A percentile compares a stretch with the other conserved stretches of the same genome.
These are phyloP conservation scores for Octomys mimax DNA, from an alignment of 2,797 vertebrate species.

Conservation along the genomic window DNA sequence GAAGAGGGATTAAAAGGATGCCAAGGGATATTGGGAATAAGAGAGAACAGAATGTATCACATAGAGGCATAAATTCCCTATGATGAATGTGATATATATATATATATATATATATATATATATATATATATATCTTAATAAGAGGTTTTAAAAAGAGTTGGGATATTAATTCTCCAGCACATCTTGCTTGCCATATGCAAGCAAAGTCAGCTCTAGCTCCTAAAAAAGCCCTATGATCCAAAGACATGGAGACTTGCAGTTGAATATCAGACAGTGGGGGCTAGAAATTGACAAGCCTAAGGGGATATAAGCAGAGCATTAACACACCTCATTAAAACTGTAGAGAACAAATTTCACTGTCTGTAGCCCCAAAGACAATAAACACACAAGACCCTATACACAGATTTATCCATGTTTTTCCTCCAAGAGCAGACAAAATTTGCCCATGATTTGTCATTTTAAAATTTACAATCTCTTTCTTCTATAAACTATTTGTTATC, in stretches of 20 bases:
- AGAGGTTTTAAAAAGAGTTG: too few relatives aligned
- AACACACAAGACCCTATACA: background rate
- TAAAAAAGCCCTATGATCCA: background rate
- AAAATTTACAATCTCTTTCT: background rate
- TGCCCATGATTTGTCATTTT: background rate
- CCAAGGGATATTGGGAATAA: too few relatives aligned
- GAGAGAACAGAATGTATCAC: too few relatives aligned
- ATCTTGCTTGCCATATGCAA: conserved; percentile 2
- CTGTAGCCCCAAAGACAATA: background rate
- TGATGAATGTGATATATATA: too few relatives aligned
- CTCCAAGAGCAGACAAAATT: background rate
- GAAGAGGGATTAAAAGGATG: background rate
- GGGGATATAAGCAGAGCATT: background rate
- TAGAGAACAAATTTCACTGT: background rate
- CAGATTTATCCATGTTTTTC: background rate
- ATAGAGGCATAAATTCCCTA: too few relatives aligned
- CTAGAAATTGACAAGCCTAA: conserved; percentile 5
- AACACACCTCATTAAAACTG: background rate
- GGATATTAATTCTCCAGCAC: background rate
- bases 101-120: too few relatives aligned
- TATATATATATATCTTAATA: too few relatives aligned
- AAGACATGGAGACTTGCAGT: background rate
- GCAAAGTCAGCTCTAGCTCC: background rate
- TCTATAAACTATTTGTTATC: background rate
- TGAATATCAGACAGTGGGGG: background rate